Base-by-base conservation (phyloP, 2,888 invertebrate genomes). In the Ormyrus pomaceus region DNA sequence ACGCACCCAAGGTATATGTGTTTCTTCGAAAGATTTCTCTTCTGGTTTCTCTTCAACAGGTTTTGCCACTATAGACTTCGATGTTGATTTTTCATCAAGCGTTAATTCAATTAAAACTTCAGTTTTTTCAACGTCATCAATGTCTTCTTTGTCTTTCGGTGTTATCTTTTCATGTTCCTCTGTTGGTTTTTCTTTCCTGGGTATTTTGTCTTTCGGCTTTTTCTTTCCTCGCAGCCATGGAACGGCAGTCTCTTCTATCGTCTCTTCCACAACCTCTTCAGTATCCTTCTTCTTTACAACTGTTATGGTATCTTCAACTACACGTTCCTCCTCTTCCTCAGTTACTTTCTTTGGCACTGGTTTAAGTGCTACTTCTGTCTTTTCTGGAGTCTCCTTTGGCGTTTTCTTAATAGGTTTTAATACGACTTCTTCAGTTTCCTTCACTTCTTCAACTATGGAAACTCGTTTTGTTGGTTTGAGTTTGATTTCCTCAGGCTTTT, bases 341-440 rank as follows among this genome's bases (percentile, higher is more conserved):
- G 83, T 13, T 56, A 10, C 34, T 73, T 80, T 62, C 11, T 70
- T 58, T 65, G 66, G 50, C 19, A 72, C 70, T 1, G 78, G 85
- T 75, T 86, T 85, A 13, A 85, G 80, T 50, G 65, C 75, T 50
- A 83, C 77, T 78, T 83, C 75, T 1, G 65, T 8, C 13, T 55
- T 74, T 5, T 48, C 70, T n/a, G n/a, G n/a, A n/a, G n/a, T 82
- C 61, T 84, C 85, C 50, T 86, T 86, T 5, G 77, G 76, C 55
- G 69, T n/a, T 53, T 81, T 88, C 53, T 89, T 89, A 8, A 87
- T 86, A 3, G 86, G 84, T 55, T 83, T 89, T 55, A 82, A 66
- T 6, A 81, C 75, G 34, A 90, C 87, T 79, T 92, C 91, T 83
- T 91, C 80, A 55, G 82, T 46, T 9, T 62, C 86, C 6, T 81